These are phyloP conservation scores for Drosophila oshimai DNA, from an alignment of 1,140 invertebrate species.

Conservation along the genomic window DNA sequence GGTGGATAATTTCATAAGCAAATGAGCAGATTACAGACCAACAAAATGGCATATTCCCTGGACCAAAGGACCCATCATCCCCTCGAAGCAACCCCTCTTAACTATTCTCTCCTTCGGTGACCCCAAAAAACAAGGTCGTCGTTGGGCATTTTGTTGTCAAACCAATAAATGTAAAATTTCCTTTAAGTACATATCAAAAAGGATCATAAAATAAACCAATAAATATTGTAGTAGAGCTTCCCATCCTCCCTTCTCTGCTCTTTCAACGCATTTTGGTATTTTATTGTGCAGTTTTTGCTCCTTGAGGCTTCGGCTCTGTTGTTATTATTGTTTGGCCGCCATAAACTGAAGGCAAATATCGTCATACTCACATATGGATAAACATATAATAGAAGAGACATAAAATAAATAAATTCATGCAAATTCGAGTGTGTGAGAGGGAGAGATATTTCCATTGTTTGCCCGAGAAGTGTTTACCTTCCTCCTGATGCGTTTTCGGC, in stretches of 20 bases:
- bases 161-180: constrained; percentile 80
- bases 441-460: constrained; percentile 49
- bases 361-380: constrained; percentile 2
- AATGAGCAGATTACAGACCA: constrained; percentile 78
- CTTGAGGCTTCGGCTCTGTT: constrained; percentile 47
- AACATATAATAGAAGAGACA: constrained; percentile 50
- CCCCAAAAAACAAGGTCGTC: constrained; percentile 40
- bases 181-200: constrained; percentile 77
- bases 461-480: constrained; percentile 57
- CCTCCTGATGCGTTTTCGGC: constrained; percentile 40
- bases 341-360: constrained; percentile 40
- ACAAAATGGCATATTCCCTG: constrained; percentile 66
- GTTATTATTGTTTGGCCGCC: constrained; percentile 48
- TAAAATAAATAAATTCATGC: constrained; percentile 80
- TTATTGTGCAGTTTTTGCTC: constrained; percentile 67
- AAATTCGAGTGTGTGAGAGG: constrained; percentile 42
- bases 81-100: background rate
- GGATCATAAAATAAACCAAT: constrained; percentile 80
- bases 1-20: constrained; percentile 80
- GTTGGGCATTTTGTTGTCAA: constrained; percentile 71
- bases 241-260: background rate
- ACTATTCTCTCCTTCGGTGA: constrained; percentile 24
- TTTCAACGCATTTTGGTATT: constrained; percentile 45
- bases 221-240: constrained; percentile 57
- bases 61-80: constrained; percentile 54